These are phyloP conservation scores for Morelia viridis DNA, from an alignment of 2,797 vertebrate genomes.

Conservation along the genomic window DNA sequence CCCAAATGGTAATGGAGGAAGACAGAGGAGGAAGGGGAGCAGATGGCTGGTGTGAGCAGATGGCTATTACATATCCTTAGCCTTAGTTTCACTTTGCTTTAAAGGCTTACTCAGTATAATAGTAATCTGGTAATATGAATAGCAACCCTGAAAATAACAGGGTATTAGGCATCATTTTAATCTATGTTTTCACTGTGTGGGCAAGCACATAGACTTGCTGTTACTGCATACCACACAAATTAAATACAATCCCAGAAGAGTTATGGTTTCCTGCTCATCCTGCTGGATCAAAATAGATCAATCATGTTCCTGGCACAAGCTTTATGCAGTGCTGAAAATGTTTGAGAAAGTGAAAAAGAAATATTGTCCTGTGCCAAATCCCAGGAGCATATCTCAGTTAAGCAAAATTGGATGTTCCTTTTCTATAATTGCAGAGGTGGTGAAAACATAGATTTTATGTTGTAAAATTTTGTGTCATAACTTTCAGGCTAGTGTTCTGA, in stretches of 20 bases:
- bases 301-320: not conserved
- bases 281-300: not conserved
- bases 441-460: not conserved
- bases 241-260: not conserved
- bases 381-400: not conserved
- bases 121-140: not conserved
- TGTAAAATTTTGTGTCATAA: not conserved
- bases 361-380: not conserved
- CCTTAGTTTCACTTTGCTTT: not conserved
- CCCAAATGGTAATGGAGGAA: not conserved
- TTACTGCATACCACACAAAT: not conserved
- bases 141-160: not conserved
- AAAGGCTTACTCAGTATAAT: not conserved
- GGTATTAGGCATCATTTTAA: not conserved
- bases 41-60: not conserved
- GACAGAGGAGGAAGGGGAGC: not conserved
- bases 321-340: not conserved
- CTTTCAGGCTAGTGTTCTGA: not conserved
- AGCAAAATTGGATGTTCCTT: not conserved
- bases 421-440: not conserved
- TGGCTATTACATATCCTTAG: not conserved
- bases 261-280: not conserved
- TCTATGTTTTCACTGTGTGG: not conserved
- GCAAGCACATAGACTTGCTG: not conserved
- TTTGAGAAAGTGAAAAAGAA: conserved; percentile 5